Evolutionary conservation across 1,140 invertebrate species (phyloP), one percentile per base, ranked within the genome.

Genomic region (Glossosoma conforme): DNA sequence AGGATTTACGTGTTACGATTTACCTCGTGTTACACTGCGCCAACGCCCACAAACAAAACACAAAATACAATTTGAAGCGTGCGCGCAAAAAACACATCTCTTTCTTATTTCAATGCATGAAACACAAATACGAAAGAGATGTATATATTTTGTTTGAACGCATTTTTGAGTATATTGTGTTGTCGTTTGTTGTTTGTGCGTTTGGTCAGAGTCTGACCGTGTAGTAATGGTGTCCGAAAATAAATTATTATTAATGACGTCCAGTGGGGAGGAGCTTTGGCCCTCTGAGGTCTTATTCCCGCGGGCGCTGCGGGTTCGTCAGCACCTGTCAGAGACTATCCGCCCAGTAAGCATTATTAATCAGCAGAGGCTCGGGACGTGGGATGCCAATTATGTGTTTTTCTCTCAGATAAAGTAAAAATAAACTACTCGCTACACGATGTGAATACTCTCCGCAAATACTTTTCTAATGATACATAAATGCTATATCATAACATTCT

Each of bases 181-280:
- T 24, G 3, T 25, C 11, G 2, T 32, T 13, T 14, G 18, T 35
- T 17, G 44, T 15, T 5, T 48, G 38, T 44, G 25, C 25, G 28
- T 40, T 44, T 52, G 47, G 25, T 32, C 43, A 40, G 44, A 52
- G 50, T 46, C 54, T 56, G 54, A 56, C 54, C 54, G 54, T 45
- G 49, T 44, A 37, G 50, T 56, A 56, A 56, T 56, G 54, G 48
- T 56, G 54, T 56, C 54, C 44, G 54, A 56, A 56, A 56, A 56
- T 56, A 56, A 56, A 56, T 56, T 45, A 56, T 56, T 56, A 56
- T 56, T 56, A 56, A 56, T 56, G 54, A 52, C 52, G 54, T 56
- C 54, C 54, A 48, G 54, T 24, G 52, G 42, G 54, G 52, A 49
- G 54, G 41, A 38, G 49, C 54, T 56, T 56, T 56, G 54, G 52